phyloP scores from a whole-genome alignment of 2,113 vertebrate genomes.

The Mus spicilegus region DNA sequence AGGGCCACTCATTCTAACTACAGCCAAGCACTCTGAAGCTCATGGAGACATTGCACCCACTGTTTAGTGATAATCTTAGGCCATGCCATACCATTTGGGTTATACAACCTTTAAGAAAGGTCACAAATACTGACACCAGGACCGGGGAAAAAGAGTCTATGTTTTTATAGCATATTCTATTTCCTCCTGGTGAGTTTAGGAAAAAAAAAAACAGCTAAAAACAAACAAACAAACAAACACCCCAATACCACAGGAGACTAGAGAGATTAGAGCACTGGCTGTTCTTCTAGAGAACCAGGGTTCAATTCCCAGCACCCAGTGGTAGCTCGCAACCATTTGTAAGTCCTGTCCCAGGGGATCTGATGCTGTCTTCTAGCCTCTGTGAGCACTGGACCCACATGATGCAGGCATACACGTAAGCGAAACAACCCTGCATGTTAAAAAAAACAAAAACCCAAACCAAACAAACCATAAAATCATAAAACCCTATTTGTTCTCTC shows the following conservation, averaged over 20 bases:
- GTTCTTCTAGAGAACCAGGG: not conserved
- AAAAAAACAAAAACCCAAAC: not conserved
- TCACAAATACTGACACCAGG: conserved; percentile 37
- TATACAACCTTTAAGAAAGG: not conserved
- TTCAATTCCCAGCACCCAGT: not conserved
- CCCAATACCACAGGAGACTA: not conserved
- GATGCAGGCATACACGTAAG: not conserved
- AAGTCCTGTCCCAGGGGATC: not conserved
- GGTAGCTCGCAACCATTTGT: not conserved
- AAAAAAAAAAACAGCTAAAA: too few species aligned
- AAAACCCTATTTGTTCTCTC: not conserved
- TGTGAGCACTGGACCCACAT: not conserved
- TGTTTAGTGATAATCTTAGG: conserved; percentile 28
- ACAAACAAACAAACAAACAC: too few species aligned
- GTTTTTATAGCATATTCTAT: not conserved
- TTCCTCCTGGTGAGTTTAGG: not conserved
- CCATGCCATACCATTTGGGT: not conserved
- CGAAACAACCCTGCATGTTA: not conserved
- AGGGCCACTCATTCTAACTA: conserved; percentile 6
- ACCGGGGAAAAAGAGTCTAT: conserved; percentile 12
- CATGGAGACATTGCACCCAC: not conserved
- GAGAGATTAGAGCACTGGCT: not conserved
- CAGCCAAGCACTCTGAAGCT: not conserved
- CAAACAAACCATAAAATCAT: not conserved
- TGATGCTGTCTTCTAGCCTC: not conserved